phyloP scores from a whole-genome alignment of 2,797 vertebrate species.

The Staurois parvus region DNA sequence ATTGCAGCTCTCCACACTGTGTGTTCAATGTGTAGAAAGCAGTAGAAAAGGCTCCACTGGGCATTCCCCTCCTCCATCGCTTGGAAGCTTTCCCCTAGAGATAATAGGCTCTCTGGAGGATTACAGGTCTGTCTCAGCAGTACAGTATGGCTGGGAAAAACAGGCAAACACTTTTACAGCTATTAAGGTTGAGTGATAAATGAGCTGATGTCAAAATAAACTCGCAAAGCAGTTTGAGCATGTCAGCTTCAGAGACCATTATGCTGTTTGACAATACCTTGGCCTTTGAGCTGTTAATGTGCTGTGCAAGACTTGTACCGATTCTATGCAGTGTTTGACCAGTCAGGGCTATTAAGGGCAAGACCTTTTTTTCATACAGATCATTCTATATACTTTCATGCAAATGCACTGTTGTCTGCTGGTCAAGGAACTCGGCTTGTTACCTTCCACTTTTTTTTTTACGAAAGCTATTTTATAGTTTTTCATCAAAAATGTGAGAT shows the following conservation, averaged over 20 bases:
- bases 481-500: too few species aligned
- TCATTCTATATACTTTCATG: too few species aligned
- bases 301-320: background rate
- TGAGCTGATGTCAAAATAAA: constrained; percentile 55
- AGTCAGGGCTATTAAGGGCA: constrained; percentile 1
- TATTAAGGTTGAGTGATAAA: constrained; percentile 55
- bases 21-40: constrained; percentile 11
- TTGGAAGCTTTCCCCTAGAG: constrained; percentile 19
- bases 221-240: constrained; percentile 42
- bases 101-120: constrained; percentile 52
- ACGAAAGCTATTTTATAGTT: too few species aligned
- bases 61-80: background rate
- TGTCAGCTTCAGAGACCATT: constrained; percentile 30
- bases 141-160: constrained; percentile 42
- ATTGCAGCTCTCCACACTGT: background rate
- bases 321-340: background rate
- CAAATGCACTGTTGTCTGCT: too few species aligned
- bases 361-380: background rate
- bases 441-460: too few species aligned
- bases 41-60: background rate
- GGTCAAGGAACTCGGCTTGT: too few species aligned
- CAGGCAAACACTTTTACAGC: constrained; percentile 57
- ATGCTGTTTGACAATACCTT: constrained; percentile 6
- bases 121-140: constrained; percentile 51
- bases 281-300: constrained; percentile 31